A percentile compares a stretch with the other conserved stretches of the same genome.
These are phyloP conservation scores for Muntiacus reevesi DNA, from an alignment of 2,113 vertebrate species.

Conservation along the genomic window DNA sequence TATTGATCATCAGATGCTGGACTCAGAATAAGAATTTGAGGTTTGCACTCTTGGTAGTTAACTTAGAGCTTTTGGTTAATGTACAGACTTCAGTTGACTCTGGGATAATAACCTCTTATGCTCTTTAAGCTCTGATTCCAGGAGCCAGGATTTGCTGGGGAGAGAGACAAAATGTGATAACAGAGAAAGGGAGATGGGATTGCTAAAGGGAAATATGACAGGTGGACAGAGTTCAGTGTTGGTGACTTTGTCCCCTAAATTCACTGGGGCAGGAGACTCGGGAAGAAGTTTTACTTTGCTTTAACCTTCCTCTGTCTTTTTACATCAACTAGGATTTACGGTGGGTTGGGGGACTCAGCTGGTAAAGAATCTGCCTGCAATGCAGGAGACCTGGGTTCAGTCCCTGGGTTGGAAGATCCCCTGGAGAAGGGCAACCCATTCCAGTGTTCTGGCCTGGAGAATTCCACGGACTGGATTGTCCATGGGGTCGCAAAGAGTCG, in stretches of 20 bases:
- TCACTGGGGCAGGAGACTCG: neutral
- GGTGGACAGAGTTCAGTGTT: constrained; percentile 3
- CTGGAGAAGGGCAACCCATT: neutral
- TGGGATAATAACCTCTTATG: neutral
- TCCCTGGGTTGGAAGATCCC: neutral
- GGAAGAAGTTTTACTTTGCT: constrained; percentile 32
- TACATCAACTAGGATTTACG: neutral
- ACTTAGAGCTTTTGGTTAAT: constrained; percentile 49
- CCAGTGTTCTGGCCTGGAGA: neutral
- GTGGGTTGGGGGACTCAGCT: neutral
- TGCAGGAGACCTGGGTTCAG: neutral
- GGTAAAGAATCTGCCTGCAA: neutral
- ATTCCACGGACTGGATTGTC: neutral
- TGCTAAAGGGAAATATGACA: neutral
- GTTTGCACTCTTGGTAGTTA: constrained; percentile 27
- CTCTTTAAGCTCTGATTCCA: constrained; percentile 28
- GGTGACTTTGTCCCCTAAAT: neutral
- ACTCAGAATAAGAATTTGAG: constrained; percentile 55
- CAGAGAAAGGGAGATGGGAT: neutral
- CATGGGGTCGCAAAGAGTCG: neutral
- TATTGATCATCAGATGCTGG: constrained; percentile 59
- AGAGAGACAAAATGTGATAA: neutral
- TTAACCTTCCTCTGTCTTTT: constrained; percentile 33
- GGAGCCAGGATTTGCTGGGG: constrained; percentile 41
- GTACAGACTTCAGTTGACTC: constrained; percentile 28